These are phyloP conservation scores for Oenanthe oenanthe DNA, from an alignment of 2,113 vertebrate genomes.

Conservation along the genomic window DNA sequence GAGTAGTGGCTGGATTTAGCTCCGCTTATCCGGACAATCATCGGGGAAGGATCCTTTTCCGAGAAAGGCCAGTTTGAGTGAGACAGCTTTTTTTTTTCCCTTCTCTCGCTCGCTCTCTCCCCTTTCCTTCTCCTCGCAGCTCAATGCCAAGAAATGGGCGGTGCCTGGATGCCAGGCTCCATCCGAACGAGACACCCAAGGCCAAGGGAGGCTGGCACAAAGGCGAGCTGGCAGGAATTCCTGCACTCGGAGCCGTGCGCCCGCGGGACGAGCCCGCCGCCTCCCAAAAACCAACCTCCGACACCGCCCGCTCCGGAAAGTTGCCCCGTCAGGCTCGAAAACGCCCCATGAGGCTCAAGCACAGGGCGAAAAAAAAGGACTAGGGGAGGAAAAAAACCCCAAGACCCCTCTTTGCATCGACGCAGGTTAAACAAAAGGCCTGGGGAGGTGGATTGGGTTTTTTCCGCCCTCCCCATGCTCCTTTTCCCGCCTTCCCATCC, in stretches of 20 bases:
- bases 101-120: conserved; percentile 62
- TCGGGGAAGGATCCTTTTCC: conserved; percentile 67
- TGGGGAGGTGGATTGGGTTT: not conserved
- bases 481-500: not conserved
- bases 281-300: conserved; percentile 22
- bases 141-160: conserved; percentile 75
- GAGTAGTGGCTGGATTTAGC: conserved; percentile 67
- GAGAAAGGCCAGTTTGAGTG: conserved; percentile 74
- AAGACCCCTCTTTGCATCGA: conserved; percentile 4
- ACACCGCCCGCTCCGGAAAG: not conserved
- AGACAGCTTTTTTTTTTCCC: conserved; percentile 68
- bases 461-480: not conserved
- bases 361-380: not conserved
- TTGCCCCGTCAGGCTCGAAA: not conserved
- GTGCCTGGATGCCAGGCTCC: conserved; percentile 77
- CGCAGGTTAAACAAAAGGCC: conserved; percentile 48
- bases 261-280: not conserved
- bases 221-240: conserved; percentile 73
- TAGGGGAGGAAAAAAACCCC: not conserved
- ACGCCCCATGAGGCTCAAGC: not conserved
- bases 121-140: conserved; percentile 73
- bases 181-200: conserved; percentile 69
- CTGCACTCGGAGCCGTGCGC: conserved; percentile 47
- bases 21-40: conserved; percentile 71
- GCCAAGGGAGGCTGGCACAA: conserved; percentile 74